Percentiles rank a stretch among this genome's conserved stretches.
These are phyloP conservation scores for Caenorhabditis macrosperma DNA, from an alignment of 2,888 invertebrate genomes.

Conservation along the genomic window DNA sequence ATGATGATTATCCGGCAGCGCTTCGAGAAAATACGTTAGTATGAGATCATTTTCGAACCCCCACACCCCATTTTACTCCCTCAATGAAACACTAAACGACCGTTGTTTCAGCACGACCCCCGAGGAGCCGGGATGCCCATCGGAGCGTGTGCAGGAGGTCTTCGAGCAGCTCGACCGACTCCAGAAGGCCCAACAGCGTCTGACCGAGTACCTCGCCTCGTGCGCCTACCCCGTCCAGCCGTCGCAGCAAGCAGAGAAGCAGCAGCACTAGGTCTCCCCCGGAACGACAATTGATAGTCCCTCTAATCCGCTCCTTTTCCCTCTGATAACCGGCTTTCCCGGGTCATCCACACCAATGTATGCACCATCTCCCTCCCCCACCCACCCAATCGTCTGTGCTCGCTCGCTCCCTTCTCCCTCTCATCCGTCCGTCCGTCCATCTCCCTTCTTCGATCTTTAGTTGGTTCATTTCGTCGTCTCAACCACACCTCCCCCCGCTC, in stretches of 20 bases:
- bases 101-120: constrained; percentile 41
- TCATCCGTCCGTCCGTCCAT: background rate
- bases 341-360: background rate
- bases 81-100: background rate
- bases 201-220: constrained; percentile 48
- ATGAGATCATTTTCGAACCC: too few relatives aligned
- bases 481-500: constrained; percentile 4
- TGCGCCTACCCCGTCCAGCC: constrained; percentile 38
- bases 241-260: background rate
- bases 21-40: too few relatives aligned
- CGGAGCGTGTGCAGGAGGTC: constrained; percentile 45
- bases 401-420: background rate
- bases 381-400: background rate
- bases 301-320: background rate
- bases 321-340: background rate
- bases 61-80: too few relatives aligned
- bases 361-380: background rate
- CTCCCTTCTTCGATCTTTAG: background rate
- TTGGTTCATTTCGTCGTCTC: background rate
- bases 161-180: constrained; percentile 48
- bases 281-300: too few relatives aligned
- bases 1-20: too few relatives aligned
- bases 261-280: constrained; percentile 1
- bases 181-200: constrained; percentile 51
- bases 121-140: constrained; percentile 42